Base-by-base conservation (phyloP, 2,113 vertebrate genomes). In the Salminus brasiliensis region DNA sequence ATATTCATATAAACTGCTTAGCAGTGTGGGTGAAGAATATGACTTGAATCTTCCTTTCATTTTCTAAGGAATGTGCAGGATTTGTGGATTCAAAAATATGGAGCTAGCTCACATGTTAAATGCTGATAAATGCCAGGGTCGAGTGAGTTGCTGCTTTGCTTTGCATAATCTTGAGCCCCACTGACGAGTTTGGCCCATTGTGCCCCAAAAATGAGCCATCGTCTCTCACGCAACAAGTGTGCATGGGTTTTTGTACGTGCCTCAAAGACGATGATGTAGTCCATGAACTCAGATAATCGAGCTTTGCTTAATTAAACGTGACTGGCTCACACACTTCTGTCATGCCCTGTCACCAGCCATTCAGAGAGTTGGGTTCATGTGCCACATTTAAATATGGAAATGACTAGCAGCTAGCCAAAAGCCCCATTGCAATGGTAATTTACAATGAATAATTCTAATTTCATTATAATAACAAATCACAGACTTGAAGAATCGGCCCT, bases 41-140 rank as follows among this genome's bases (percentile, higher is more conserved):
- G n/a, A n/a, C n/a, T n/a, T n/a, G n/a, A n/a, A n/a, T n/a, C n/a
- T n/a, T n/a, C n/a, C n/a, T n/a, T n/a, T n/a, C n/a, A n/a, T n/a
- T 8, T 55, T 55, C 1, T 55, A n/a, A 76, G 57, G 49, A 77
- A 83, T 89, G 88, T 88, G 81, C 84, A 86, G 84, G 87, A 89
- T 83, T 63, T 55, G 23, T 71, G 80, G 86, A 89, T 88, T 87
- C 87, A 85, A 78, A 84, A 85, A 79, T 85, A 76, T 87, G 87
- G 74, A 75, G 78, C 76, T 83, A 72, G 57, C 73, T 76, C 74
- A 85, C 83, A 74, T 68, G 79, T 81, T 84, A 84, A 76, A 80
- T 52, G 53, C 83, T 81, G 81, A 83, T 85, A 83, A 81, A 67
- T 52, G 71, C 29, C 41, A 23, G 65, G 66, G 79, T 81, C 49